phyloP scores from a whole-genome alignment of 1,140 invertebrate genomes.

The Nomia melanderi region DNA sequence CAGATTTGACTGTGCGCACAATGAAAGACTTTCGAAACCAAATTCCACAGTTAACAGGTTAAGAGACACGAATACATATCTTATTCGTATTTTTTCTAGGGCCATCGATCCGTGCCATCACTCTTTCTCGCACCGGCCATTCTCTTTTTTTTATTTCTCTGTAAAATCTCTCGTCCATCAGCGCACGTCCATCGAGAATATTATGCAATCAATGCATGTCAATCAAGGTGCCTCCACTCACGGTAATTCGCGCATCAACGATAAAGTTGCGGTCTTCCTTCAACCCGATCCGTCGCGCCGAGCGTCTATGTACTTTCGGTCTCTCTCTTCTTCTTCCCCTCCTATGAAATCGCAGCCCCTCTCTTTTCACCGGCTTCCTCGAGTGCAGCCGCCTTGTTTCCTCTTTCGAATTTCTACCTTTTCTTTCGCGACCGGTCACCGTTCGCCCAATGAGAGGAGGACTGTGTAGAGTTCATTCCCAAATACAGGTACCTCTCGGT shows the following conservation, averaged over 20 bases:
- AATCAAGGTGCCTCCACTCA: constrained; percentile 34
- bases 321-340: background rate
- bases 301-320: background rate
- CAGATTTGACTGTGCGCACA: too few relatives aligned
- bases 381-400: background rate
- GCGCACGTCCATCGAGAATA: background rate
- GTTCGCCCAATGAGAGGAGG: background rate
- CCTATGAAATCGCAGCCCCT: background rate
- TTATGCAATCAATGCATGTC: constrained; percentile 46
- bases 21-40: too few relatives aligned
- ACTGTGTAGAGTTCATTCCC: too few relatives aligned
- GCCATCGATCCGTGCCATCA: too few relatives aligned
- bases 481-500: too few relatives aligned
- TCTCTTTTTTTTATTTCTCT: background rate
- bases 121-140: background rate
- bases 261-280: constrained; percentile 62
- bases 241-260: constrained; percentile 2
- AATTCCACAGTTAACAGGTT: too few relatives aligned
- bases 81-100: background rate
- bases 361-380: background rate
- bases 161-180: constrained; percentile 6
- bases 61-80: too few relatives aligned
- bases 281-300: constrained; percentile 23
- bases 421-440: background rate
- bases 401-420: background rate